Percentiles rank a stretch among this genome's conserved stretches.
Conservation (phyloP, 2,797 vertebrate species). For the Hoplostethus mediterraneus region DNA sequence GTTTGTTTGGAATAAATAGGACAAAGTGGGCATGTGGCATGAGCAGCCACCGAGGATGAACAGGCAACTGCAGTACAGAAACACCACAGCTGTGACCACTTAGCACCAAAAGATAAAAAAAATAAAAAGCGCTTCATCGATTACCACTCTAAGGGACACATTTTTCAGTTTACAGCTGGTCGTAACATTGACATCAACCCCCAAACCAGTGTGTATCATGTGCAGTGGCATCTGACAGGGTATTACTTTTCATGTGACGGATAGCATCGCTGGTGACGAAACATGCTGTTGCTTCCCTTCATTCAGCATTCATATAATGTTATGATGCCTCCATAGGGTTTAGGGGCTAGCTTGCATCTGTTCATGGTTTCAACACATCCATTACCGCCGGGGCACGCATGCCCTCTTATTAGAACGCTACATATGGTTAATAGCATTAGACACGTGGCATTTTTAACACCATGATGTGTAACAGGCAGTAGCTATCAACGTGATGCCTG, state of each 20-base stretch:
- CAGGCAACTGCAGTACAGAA: too few relatives aligned
- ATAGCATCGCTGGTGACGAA: not conserved
- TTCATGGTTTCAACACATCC: slow-evolving; percentile 34
- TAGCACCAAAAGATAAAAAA: too few relatives aligned
- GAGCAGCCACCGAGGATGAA: too few relatives aligned
- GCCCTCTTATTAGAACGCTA: slow-evolving; percentile 53
- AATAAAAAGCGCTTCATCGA: too few relatives aligned
- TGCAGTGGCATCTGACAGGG: slow-evolving; percentile 21
- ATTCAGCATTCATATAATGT: slow-evolving; percentile 33
- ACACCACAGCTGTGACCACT: too few relatives aligned
- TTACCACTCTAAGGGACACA: not conserved
- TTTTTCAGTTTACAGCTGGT: slow-evolving; percentile 1
- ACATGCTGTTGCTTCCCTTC: slow-evolving; percentile 29
- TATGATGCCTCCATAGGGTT: slow-evolving; percentile 38
- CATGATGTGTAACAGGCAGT: slow-evolving; percentile 59
- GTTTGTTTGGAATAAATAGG: too few relatives aligned
- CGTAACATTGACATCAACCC: not conserved
- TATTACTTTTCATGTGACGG: slow-evolving; percentile 22
- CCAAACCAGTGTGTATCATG: slow-evolving; percentile 18
- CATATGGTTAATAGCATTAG: slow-evolving; percentile 54
- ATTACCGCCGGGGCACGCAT: slow-evolving; percentile 29
- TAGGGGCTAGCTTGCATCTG: slow-evolving; percentile 44
- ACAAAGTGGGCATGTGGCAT: too few relatives aligned
- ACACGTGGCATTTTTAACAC: slow-evolving; percentile 52
- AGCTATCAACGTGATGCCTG: slow-evolving; percentile 42